Evolutionary conservation across 23 tunicate species (phyloP).

Genomic region (Ascidia mentula): DNA sequence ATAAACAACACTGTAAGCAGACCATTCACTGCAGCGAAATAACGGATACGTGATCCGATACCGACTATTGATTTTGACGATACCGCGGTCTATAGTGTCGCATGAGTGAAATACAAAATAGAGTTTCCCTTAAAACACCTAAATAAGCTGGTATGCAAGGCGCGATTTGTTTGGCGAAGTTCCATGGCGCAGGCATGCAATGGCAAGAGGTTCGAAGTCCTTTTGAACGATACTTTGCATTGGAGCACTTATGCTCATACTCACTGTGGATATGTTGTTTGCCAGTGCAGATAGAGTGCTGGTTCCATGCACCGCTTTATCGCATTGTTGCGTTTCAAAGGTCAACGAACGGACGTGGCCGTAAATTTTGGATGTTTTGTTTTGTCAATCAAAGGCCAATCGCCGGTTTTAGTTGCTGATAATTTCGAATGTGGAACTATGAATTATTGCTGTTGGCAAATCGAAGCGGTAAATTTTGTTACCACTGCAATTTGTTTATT

Average conservation of each 20-base stretch:
- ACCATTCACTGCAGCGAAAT: no score
- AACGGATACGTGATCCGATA: no score
- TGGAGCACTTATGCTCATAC: constrained; percentile 1
- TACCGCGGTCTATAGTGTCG: no score
- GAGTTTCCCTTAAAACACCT: no score
- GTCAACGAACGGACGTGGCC: neutral
- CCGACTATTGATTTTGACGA: no score
- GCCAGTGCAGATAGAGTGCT: neutral
- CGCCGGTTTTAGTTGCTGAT: neutral
- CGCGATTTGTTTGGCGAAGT: neutral
- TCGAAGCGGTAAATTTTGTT: no score
- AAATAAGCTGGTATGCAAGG: neutral
- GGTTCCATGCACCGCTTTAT: neutral
- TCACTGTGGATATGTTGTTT: neutral
- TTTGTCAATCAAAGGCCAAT: neutral
- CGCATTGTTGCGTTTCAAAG: neutral
- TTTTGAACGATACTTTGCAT: neutral
- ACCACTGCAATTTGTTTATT: no score
- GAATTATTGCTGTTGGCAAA: neutral
- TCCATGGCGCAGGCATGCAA: neutral
- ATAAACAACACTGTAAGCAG: no score
- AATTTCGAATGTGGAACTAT: neutral
- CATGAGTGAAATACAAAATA: no score
- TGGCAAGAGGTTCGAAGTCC: neutral
- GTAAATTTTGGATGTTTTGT: neutral